phyloP scores from a whole-genome alignment of 2,888 invertebrate genomes.

The Troilus luridus region DNA sequence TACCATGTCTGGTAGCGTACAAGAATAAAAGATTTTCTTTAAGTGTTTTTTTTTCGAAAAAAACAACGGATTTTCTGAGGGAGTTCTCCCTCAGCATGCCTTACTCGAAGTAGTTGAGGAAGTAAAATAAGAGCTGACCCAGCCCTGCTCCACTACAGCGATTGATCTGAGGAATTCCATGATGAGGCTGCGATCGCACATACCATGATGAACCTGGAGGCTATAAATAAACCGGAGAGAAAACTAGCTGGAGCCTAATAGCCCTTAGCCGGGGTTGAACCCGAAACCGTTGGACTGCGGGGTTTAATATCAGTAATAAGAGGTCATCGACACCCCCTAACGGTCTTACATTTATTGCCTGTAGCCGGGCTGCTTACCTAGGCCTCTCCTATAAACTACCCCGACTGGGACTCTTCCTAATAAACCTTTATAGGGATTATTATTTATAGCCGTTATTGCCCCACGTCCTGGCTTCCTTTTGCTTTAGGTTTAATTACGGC shows the following conservation, averaged over 20 bases:
- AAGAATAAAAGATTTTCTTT: too few species aligned
- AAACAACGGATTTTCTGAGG: too few species aligned
- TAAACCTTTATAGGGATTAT: neutral
- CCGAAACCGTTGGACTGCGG: conserved; percentile 28
- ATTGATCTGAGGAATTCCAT: neutral
- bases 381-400: neutral
- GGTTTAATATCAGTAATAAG: conserved; percentile 46
- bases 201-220: neutral
- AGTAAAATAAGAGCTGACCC: too few species aligned
- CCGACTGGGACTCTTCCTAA: neutral
- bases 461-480: neutral
- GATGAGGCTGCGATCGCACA: neutral
- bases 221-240: neutral
- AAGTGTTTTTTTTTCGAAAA: too few species aligned
- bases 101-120: too few species aligned
- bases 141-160: too few species aligned
- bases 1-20: too few species aligned
- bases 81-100: too few species aligned
- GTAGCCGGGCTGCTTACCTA: neutral
- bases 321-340: conserved; percentile 17
- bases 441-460: neutral
- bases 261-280: neutral
- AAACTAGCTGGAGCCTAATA: neutral
- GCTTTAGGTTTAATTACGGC: neutral
- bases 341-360: conserved; percentile 42